phyloP scores from a whole-genome alignment of 2,888 invertebrate genomes.

The Seira ritae region DNA sequence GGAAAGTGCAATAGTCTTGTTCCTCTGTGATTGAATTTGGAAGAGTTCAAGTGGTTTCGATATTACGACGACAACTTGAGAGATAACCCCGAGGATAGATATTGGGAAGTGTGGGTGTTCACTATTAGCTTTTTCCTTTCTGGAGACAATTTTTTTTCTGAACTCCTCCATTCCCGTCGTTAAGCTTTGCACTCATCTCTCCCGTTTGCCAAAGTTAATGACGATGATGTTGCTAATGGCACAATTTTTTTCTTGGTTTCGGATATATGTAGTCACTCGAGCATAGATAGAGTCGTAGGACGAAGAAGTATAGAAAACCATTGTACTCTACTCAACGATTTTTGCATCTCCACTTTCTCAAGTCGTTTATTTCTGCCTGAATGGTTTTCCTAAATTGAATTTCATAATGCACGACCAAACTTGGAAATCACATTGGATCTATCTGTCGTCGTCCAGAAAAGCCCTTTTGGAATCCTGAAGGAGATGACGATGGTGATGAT shows the following conservation, averaged over 20 bases:
- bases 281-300: too few relatives aligned
- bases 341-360: neutral
- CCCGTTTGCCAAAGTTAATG: neutral
- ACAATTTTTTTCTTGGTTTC: neutral
- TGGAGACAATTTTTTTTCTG: neutral
- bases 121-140: neutral
- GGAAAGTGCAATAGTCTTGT: neutral
- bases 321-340: neutral
- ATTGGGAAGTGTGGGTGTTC: neutral
- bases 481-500: neutral
- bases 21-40: neutral
- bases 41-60: neutral
- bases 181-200: neutral
- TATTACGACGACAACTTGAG: neutral
- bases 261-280: neutral
- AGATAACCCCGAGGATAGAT: neutral
- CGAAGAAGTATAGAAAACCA: neutral
- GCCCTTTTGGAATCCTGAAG: slow-evolving; percentile 13
- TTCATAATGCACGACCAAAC: slow-evolving; percentile 50
- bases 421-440: slow-evolving; percentile 49
- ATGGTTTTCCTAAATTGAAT: slow-evolving; percentile 52
- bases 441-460: slow-evolving; percentile 14
- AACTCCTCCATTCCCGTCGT: neutral
- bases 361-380: slow-evolving; percentile 31
- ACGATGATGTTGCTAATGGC: neutral